Evolutionary conservation across 2,797 vertebrate species (phyloP), one percentile per base, ranked within the genome.

Genomic region (Synanceia verrucosa): DNA sequence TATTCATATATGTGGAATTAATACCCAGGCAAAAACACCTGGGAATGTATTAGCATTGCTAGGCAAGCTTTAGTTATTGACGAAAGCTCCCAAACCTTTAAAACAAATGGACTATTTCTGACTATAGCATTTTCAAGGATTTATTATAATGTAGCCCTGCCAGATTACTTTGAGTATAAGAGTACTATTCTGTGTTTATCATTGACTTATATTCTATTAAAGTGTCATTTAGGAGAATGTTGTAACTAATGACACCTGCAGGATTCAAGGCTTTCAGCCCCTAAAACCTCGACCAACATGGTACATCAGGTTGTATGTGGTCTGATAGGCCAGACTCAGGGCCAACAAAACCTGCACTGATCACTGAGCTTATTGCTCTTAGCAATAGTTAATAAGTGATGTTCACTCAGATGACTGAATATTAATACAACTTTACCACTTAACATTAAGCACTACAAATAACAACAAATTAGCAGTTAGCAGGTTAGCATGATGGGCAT

Each of bases 401-500:
- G 11, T 18, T 0, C 2, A 19, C 18, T 51, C 16, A 26, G 19
- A 29, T 6, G n/a, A 18, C 37, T 16, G 16, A n/a, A n/a, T n/a
- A n/a, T n/a, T n/a, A n/a, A n/a, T n/a, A n/a, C n/a, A n/a, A n/a
- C n/a, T n/a, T n/a, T n/a, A n/a, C n/a, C n/a, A n/a, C n/a, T n/a
- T n/a, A n/a, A n/a, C n/a, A n/a, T n/a, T n/a, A n/a, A n/a, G n/a
- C n/a, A n/a, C n/a, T n/a, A n/a, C n/a, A n/a, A 29, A 29, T 29
- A 29, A 29, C 28, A 29, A 29, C 28, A 29, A 6, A 29, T 29
- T n/a, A n/a, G n/a, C n/a, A n/a, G n/a, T 75, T 58, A 23, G 24
- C 37, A 18, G 14, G 10, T 11, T 14, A 1, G 24, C 33, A 6
- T 61, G 66, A 68, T 76, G 21, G 69, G 57, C 63, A 28, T 67